phyloP scores from a whole-genome alignment of 2,888 invertebrate genomes.

The Pristionchus exspectatus region DNA sequence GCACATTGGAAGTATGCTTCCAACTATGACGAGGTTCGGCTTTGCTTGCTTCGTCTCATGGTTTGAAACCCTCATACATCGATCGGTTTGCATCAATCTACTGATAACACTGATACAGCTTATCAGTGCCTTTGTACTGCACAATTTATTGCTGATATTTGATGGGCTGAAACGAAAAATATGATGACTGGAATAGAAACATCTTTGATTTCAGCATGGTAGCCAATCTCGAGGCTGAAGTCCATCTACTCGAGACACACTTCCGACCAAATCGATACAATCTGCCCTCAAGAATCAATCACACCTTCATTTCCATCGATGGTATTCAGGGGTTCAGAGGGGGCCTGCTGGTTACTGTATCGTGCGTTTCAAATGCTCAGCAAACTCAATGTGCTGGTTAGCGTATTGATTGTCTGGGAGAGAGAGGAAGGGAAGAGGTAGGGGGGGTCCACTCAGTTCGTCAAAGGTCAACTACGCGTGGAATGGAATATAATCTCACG shows the following conservation, averaged over 20 bases:
- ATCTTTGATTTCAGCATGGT: conserved; percentile 22
- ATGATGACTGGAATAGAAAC: no score
- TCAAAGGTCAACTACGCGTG: no score
- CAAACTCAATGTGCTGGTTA: no score
- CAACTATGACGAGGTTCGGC: conserved; percentile 58
- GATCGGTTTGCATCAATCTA: no score
- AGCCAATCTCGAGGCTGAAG: not conserved
- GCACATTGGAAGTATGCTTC: conserved; percentile 61
- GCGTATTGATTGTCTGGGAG: no score
- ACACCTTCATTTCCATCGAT: conserved; percentile 35
- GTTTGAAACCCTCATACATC: not conserved
- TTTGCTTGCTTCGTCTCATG: not conserved
- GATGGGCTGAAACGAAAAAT: no score
- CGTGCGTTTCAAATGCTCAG: no score
- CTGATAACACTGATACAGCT: no score
- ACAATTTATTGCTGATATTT: not conserved
- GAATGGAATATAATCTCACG: no score
- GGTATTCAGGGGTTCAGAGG: not conserved
- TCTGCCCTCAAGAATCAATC: not conserved
- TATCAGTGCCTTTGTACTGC: not conserved
- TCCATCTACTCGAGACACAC: conserved; percentile 46
- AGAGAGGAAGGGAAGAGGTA: no score
- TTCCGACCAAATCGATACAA: not conserved
- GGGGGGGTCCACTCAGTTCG: no score
- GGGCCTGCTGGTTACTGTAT: no score